Evolutionary conservation across 2,888 invertebrate genomes (phyloP), one percentile per base, ranked within the genome.

Genomic region (Patella depressa): DNA sequence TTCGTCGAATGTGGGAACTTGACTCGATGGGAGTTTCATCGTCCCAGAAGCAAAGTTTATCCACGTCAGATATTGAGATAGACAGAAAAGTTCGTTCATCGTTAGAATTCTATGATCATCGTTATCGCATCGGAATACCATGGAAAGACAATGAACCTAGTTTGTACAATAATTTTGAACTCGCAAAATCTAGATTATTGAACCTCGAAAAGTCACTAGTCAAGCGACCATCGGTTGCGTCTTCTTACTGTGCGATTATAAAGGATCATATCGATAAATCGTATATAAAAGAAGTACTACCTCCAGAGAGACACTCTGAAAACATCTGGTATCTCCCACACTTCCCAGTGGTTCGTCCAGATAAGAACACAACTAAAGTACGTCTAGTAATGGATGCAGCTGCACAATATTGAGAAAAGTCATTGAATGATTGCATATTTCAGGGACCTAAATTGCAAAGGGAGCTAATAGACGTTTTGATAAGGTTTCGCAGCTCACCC

Each of bases 301-400:
- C n/a, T 11, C 65, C 65, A 65, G 65, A 65, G 19, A n/a, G 65
- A 19, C 65, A 19, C 3, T 9, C 65, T 19, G 65, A 65, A n/a
- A 65, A 19, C 3, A 65, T 65, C 2, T 65, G 65, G 65, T 65
- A 65, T 19, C 24, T 65, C 11, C 65, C 65, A 4, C 65, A 65
- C 19, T 65, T 65, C 12, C 65, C 65, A 65, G n/a, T 65, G 11
- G 19, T 65, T 65, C n/a, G 65, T 11, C 65, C 65, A 5, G 65
- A 65, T 65, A 65, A 65, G 65, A 19, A n/a, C 65, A 65, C 65
- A 65, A 65, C 65, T 19, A 65, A 65, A 12, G 65, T 65, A 11
- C 19, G n/a, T 5, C n/a, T 65, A 3, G 65, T 65, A 5, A 65
- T 65, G 65, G 65, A 65, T 3, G 65, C 65, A 9, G 65, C 65